phyloP scores from a whole-genome alignment of 1,140 invertebrate species.

The Ooceraea biroi region DNA sequence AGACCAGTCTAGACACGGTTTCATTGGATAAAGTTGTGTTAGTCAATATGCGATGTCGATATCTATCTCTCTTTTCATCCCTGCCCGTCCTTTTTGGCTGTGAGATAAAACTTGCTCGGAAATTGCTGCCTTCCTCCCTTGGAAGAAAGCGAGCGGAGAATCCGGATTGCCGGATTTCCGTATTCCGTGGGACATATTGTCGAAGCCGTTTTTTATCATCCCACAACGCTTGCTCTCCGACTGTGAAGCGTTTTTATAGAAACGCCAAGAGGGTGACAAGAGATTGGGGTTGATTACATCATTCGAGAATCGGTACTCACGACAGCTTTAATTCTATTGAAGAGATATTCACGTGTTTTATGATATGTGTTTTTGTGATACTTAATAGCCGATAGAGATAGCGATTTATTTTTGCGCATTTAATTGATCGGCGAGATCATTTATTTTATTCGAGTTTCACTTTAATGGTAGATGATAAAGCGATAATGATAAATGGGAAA shows the following conservation, averaged over 20 bases:
- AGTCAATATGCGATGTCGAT: not conserved
- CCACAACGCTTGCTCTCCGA: not conserved
- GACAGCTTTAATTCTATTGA: not conserved
- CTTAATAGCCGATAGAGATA: no score
- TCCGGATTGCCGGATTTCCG: constrained; percentile 34
- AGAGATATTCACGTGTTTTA: not conserved
- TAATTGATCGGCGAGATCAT: not conserved
- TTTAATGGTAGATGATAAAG: not conserved
- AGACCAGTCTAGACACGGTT: not conserved
- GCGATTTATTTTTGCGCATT: not conserved
- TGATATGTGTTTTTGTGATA: no score
- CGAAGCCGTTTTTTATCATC: constrained; percentile 31
- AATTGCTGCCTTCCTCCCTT: constrained; percentile 32
- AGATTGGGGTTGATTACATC: constrained; percentile 21
- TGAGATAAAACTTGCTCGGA: constrained; percentile 19
- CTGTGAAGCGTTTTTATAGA: constrained; percentile 1
- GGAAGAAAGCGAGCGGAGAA: not conserved
- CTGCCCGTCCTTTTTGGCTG: constrained; percentile 9
- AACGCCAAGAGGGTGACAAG: not conserved
- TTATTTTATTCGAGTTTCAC: not conserved
- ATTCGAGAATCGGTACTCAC: not conserved
- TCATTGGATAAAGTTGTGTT: not conserved
- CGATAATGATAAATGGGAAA: not conserved
- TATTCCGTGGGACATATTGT: not conserved
- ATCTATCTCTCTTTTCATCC: not conserved